Evolutionary conservation across 1,140 invertebrate species (phyloP).

Genomic region (Anastrepha obliqua): DNA sequence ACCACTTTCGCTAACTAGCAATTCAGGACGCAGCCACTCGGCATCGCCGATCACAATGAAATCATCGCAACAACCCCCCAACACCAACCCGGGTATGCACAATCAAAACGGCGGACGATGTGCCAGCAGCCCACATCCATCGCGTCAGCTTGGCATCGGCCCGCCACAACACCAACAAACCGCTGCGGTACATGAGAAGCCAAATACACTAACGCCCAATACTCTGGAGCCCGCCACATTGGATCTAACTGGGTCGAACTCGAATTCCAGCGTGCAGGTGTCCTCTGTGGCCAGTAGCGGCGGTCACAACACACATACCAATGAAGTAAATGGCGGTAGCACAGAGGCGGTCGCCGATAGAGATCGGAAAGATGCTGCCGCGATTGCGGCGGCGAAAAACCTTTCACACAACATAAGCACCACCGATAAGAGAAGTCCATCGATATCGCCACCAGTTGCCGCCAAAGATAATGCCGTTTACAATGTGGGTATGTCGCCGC

Average conservation of each 20-base stretch:
- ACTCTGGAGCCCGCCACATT: slow-evolving; percentile 65
- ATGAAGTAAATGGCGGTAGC: slow-evolving; percentile 47
- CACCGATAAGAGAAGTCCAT: slow-evolving; percentile 63
- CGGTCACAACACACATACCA: slow-evolving; percentile 5
- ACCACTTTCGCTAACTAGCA: slow-evolving; percentile 56
- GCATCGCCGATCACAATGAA: slow-evolving; percentile 65
- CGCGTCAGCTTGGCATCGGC: slow-evolving; percentile 67
- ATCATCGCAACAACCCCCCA: slow-evolving; percentile 60
- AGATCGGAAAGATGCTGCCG: background rate
- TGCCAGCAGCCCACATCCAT: slow-evolving; percentile 67
- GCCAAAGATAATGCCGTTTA: slow-evolving; percentile 41
- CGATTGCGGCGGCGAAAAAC: background rate
- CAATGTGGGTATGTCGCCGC: background rate
- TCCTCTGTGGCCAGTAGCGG: slow-evolving; percentile 65
- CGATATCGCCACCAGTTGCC: slow-evolving; percentile 58
- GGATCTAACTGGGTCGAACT: slow-evolving; percentile 71
- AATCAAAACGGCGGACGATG: slow-evolving; percentile 62
- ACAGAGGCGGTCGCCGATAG: background rate
- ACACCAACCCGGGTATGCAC: slow-evolving; percentile 57
- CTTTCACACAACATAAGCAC: background rate
- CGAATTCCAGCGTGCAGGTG: slow-evolving; percentile 70
- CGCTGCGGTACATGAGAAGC: slow-evolving; percentile 24
- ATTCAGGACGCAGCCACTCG: slow-evolving; percentile 57
- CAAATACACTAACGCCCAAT: slow-evolving; percentile 35
- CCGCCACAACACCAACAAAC: slow-evolving; percentile 58